These are phyloP conservation scores for Echiichthys vipera DNA, from an alignment of 2,797 vertebrate genomes.

Conservation along the genomic window DNA sequence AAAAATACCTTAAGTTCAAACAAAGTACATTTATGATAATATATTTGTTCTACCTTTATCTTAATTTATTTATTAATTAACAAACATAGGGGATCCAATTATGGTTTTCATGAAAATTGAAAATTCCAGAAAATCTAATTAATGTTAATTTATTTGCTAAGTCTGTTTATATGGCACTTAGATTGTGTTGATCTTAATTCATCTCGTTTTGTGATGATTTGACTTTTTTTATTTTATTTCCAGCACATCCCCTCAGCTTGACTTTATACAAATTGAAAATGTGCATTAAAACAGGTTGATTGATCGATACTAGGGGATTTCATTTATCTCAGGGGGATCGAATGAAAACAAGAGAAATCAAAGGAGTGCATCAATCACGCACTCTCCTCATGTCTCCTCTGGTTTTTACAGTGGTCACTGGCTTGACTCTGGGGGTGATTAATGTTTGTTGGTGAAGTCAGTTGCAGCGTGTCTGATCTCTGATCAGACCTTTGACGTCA, in stretches of 20 bases:
- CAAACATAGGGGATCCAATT: too few species aligned
- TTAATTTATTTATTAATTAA: not conserved
- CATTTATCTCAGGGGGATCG: not conserved
- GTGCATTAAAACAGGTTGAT: not conserved
- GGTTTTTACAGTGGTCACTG: constrained; percentile 11
- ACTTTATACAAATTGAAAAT: not conserved
- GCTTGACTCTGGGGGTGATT: constrained; percentile 17
- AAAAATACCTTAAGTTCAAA: not conserved
- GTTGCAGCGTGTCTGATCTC: not conserved
- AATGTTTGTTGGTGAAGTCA: constrained; percentile 24
- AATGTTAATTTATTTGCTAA: not conserved
- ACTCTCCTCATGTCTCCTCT: not conserved
- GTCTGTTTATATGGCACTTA: not conserved
- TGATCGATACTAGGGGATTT: not conserved
- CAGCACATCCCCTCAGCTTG: too few species aligned
- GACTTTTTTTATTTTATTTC: not conserved
- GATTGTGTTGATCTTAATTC: not conserved
- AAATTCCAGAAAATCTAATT: not conserved
- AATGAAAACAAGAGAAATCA: not conserved
- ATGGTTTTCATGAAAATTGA: not conserved
- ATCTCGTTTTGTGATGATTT: not conserved
- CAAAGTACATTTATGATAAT: not conserved
- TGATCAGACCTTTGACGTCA: not conserved
- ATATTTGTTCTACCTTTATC: not conserved
- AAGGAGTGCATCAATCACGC: constrained; percentile 13